These are phyloP conservation scores for Stenichneumon culpator DNA, from an alignment of 2,888 invertebrate species.

Conservation along the genomic window DNA sequence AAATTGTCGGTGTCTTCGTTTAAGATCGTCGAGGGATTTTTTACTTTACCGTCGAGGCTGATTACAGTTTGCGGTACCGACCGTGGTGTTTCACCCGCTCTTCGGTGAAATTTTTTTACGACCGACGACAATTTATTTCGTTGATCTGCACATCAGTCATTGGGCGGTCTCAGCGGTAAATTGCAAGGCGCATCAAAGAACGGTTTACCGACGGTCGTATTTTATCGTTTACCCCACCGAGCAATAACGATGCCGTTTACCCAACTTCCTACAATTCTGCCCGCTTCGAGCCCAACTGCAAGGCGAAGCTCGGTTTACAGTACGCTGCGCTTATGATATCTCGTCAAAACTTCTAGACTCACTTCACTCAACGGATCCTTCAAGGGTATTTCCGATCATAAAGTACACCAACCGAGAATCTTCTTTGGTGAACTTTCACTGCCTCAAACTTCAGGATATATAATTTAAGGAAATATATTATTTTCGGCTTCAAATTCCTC, in stretches of 20 bases:
- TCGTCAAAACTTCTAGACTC: constrained; percentile 56
- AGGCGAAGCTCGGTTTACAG: constrained; percentile 42
- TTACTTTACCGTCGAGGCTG: too few relatives aligned
- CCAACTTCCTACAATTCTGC: constrained; percentile 14
- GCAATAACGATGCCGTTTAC: constrained; percentile 1
- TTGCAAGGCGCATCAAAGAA: background rate
- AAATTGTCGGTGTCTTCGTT: too few relatives aligned
- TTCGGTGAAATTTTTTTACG: background rate
- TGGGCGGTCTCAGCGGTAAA: background rate
- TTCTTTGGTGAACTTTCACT: background rate
- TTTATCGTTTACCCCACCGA: background rate
- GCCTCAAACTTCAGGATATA: background rate
- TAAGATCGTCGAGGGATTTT: too few relatives aligned
- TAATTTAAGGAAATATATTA: background rate
- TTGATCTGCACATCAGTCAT: background rate
- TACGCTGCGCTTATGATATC: constrained; percentile 50
- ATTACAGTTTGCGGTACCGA: too few relatives aligned
- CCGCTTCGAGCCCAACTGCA: constrained; percentile 8
- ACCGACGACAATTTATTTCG: background rate
- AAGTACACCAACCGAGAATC: background rate
- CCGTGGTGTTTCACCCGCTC: too few relatives aligned
- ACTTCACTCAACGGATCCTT: constrained; percentile 28
- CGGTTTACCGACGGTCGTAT: background rate
- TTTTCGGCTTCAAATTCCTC: background rate
- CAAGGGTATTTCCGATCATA: constrained; percentile 10